Percentiles rank a stretch among this genome's conserved stretches.
Conservation (phyloP, 2,797 vertebrate species). For the Rhinogobio ventralis region DNA sequence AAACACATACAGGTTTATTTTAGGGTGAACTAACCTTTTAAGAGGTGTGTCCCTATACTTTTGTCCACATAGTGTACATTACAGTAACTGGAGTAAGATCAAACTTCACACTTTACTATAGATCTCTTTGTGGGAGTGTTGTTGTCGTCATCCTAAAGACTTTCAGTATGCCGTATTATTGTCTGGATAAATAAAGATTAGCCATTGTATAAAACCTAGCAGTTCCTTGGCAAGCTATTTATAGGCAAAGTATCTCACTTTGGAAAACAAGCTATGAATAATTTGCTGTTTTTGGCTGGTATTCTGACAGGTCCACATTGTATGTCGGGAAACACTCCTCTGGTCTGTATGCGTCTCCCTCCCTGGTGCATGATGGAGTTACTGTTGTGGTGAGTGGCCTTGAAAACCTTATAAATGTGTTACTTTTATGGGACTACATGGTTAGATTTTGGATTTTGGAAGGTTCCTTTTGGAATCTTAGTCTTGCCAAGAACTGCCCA, state of each 20-base stretch:
- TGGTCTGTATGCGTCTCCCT: constrained; percentile 93
- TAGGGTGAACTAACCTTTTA: too few relatives aligned
- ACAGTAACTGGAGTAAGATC: neutral
- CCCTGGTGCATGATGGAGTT: constrained; percentile 95
- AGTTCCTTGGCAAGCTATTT: neutral
- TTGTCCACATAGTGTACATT: neutral
- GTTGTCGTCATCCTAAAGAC: neutral
- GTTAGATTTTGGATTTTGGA: neutral
- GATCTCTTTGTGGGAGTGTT: neutral
- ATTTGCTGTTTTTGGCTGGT: neutral
- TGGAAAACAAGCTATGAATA: neutral
- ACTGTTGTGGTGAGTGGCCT: constrained; percentile 91
- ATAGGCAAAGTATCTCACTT: neutral
- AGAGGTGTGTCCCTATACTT: neutral
- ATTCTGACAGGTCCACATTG: constrained; percentile 85
- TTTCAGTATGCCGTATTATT: neutral
- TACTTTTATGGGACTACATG: neutral
- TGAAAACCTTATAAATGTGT: neutral
- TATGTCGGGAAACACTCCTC: constrained; percentile 97
- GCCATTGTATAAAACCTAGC: neutral
- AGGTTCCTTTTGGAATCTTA: too few relatives aligned
- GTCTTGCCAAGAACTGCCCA: too few relatives aligned
- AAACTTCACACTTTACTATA: neutral
- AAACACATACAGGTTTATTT: too few relatives aligned
- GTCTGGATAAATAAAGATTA: neutral